Evolutionary conservation across 2,797 vertebrate genomes (phyloP).

Genomic region (Gadopsis marmoratus): DNA sequence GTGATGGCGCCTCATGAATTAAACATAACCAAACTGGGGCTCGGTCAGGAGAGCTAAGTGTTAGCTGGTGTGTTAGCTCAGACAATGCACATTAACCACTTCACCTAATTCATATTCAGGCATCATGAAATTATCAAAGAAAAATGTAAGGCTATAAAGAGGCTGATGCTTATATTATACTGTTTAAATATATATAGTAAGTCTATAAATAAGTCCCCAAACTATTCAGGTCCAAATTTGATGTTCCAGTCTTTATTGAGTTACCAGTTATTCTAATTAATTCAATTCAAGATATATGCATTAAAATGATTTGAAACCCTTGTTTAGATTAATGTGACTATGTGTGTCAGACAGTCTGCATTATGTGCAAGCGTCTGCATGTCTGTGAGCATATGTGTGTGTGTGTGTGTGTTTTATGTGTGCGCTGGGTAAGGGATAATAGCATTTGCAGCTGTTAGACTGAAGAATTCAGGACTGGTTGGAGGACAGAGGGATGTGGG

Average conservation of each 20-base stretch:
- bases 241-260: background rate
- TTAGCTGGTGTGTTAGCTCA: constrained; percentile 20
- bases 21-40: constrained; percentile 48
- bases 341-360: background rate
- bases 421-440: constrained; percentile 5
- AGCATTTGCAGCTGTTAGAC: constrained; percentile 42
- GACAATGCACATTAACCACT: constrained; percentile 23
- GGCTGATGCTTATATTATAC: background rate
- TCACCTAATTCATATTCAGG: constrained; percentile 3
- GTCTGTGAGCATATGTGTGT: constrained; percentile 6
- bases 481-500: background rate
- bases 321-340: background rate
- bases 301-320: background rate
- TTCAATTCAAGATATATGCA: background rate
- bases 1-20: constrained; percentile 57
- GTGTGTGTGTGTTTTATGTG: constrained; percentile 7
- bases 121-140: background rate
- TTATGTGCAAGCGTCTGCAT: background rate
- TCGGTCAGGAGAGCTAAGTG: constrained; percentile 29
- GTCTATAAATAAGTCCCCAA: background rate
- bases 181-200: background rate
- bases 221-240: background rate
- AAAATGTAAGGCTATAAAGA: background rate
- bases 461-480: constrained; percentile 32
- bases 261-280: background rate